phyloP scores from a whole-genome alignment of 2,888 invertebrate genomes.

The Pachycephus smyrnensis region DNA sequence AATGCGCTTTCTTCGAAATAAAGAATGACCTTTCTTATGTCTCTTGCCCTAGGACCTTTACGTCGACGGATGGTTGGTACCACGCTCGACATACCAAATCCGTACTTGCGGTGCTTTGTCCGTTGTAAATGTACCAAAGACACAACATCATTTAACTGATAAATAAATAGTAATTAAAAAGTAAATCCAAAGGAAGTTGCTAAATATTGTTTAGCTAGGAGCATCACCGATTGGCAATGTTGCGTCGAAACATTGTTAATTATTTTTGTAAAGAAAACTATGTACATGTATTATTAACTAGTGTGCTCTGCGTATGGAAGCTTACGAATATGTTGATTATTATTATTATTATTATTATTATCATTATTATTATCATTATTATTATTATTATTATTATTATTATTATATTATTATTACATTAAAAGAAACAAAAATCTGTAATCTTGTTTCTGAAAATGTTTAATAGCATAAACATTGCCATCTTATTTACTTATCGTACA shows the following conservation, averaged over 20 bases:
- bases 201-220: slow-evolving; percentile 40
- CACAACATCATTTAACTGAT: slow-evolving; percentile 47
- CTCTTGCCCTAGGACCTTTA: slow-evolving; percentile 21
- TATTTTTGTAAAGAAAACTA: slow-evolving; percentile 62
- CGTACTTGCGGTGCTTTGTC: slow-evolving; percentile 54
- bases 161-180: slow-evolving; percentile 30
- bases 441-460: slow-evolving; percentile 60
- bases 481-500: slow-evolving; percentile 12
- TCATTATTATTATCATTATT: slow-evolving; percentile 49
- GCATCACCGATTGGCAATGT: slow-evolving; percentile 57
- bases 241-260: slow-evolving; percentile 59
- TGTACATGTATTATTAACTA: slow-evolving; percentile 61
- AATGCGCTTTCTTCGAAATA: neutral
- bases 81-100: slow-evolving; percentile 51
- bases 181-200: slow-evolving; percentile 24
- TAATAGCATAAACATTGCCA: slow-evolving; percentile 55
- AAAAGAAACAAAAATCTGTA: slow-evolving; percentile 55
- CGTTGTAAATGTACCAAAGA: slow-evolving; percentile 65
- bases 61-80: slow-evolving; percentile 55
- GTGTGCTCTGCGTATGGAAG: slow-evolving; percentile 61
- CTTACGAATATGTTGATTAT: slow-evolving; percentile 63
- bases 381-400: slow-evolving; percentile 33
- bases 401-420: slow-evolving; percentile 26
- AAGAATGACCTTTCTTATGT: neutral
- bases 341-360: slow-evolving; percentile 36